These are phyloP conservation scores for Megalonaias nervosa DNA, from an alignment of 1,140 invertebrate species.

Conservation along the genomic window DNA sequence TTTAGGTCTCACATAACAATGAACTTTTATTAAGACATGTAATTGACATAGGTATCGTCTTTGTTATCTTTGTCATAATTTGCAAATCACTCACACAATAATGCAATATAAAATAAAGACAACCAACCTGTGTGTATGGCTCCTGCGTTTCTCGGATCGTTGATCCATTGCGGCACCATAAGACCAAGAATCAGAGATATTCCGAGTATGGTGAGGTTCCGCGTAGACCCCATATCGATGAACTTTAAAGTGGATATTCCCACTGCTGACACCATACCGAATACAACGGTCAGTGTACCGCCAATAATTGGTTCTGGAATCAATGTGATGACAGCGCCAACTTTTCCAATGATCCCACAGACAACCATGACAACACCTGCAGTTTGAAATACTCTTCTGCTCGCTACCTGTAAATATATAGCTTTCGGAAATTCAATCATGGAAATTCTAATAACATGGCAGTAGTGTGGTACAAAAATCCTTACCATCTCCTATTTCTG, in stretches of 20 bases:
- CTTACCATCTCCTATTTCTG: too few relatives aligned
- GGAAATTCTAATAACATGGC: too few relatives aligned
- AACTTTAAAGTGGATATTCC: slow-evolving; percentile 85
- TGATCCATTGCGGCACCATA: slow-evolving; percentile 81
- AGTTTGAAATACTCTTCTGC: too few relatives aligned
- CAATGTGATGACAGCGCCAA: slow-evolving; percentile 80
- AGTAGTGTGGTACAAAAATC: too few relatives aligned
- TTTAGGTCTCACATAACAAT: too few relatives aligned
- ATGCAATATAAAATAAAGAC: too few relatives aligned
- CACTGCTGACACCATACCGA: slow-evolving; percentile 75
- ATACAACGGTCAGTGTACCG: slow-evolving; percentile 86
- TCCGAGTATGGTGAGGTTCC: slow-evolving; percentile 88
- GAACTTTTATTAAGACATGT: too few relatives aligned
- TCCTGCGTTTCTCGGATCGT: slow-evolving; percentile 72
- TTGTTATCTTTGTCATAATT: too few relatives aligned
- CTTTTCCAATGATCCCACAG: slow-evolving; percentile 79
- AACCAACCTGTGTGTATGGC: slow-evolving; percentile 78
- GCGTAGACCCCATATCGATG: slow-evolving; percentile 84
- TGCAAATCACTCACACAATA: too few relatives aligned
- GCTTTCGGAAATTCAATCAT: too few relatives aligned
- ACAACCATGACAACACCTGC: slow-evolving; percentile 83
- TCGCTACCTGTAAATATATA: slow-evolving; percentile 50
- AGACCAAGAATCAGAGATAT: slow-evolving; percentile 89
- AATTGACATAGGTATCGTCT: too few relatives aligned
- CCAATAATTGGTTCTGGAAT: too few relatives aligned